Evolutionary conservation across 2,797 vertebrate genomes (phyloP), one percentile per base, ranked within the genome.

Genomic region (Crenuchus spilurus): DNA sequence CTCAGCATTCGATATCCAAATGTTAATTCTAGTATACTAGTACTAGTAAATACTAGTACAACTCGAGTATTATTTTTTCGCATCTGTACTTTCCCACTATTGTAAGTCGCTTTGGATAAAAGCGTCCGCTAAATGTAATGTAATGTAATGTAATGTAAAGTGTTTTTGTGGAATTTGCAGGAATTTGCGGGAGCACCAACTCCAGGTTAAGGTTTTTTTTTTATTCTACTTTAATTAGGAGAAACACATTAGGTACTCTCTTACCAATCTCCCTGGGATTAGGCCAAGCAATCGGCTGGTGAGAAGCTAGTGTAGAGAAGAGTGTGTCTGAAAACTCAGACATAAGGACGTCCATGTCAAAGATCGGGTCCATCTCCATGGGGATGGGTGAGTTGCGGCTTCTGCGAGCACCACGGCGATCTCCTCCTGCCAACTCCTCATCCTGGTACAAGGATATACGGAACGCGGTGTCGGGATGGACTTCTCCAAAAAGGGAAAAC

Each of bases 281-380:
- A 24, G 96, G 96, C 94, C 95, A 97, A 74, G 94, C 88, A 16
- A 96, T 85, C 0, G 92, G 90, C 80, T 97, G 97, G 87, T 99
- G 98, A 0, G 96, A 98, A 2, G 96, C 93, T 41, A 99, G 89
- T 0, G 97, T 99, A 72, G 97, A 99, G 84, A 99, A 99, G 55
- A 99, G 92, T 0, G 98, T 99, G 90, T 99, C 98, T 0, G 96
- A 94, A 87, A 99, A 94, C 88, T 99, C 98, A 0, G 96, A 98
- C 95, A 99, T 97, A 81, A 99, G 93, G 87, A 98, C 94, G 31
- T 99, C 97, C 78, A 97, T 97, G 89, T 97, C 96, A 82, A 99
- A 90, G 65, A 98, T 92, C 0, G 92, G 89, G 80, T 95, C 98
- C 89, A 98, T 95, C 86, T 99, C 97, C 97, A 99, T 99, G 0